These are phyloP conservation scores for Lepeophtheirus salmonis DNA, from an alignment of 1,140 invertebrate genomes.

Conservation along the genomic window DNA sequence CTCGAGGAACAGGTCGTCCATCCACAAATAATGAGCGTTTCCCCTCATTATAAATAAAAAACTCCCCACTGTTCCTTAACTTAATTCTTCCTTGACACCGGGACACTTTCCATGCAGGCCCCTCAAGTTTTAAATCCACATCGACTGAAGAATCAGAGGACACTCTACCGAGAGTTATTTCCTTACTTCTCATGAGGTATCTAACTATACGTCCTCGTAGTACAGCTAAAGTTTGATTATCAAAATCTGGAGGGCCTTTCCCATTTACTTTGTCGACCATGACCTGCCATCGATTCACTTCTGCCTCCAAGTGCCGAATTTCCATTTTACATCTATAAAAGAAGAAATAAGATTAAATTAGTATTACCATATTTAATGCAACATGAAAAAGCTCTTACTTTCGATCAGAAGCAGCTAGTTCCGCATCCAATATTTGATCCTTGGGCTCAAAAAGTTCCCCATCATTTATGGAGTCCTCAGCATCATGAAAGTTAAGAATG, in stretches of 20 bases:
- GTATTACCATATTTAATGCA: conserved; percentile 29
- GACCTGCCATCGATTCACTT: conserved; percentile 76
- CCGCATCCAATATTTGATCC: conserved; percentile 52
- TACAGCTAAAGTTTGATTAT: conserved; percentile 78
- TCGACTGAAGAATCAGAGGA: conserved; percentile 77
- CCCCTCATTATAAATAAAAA: conserved; percentile 83
- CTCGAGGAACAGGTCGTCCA: conserved; percentile 53
- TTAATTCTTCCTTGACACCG: conserved; percentile 70
- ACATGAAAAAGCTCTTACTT: conserved; percentile 19
- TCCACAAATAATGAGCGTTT: conserved; percentile 84
- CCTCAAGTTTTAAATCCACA: conserved; percentile 81
- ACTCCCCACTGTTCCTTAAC: conserved; percentile 74
- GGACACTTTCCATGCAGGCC: conserved; percentile 58
- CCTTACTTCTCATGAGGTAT: conserved; percentile 83
- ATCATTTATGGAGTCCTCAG: conserved; percentile 71
- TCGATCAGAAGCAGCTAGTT: conserved; percentile 37
- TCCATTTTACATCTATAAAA: conserved; percentile 45
- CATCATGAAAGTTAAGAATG: conserved; percentile 68
- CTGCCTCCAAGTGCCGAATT: conserved; percentile 70
- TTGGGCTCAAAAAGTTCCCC: conserved; percentile 52
- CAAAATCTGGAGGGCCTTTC: conserved; percentile 53
- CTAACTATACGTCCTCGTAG: conserved; percentile 74
- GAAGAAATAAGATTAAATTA: conserved; percentile 22
- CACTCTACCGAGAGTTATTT: conserved; percentile 78
- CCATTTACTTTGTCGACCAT: conserved; percentile 72